A percentile compares a stretch with the other conserved stretches of the same genome.
Evolutionary conservation across 35 echinoderm and acorn worm species (phyloP).

Genomic region (Heliocidaris tuberculata): DNA sequence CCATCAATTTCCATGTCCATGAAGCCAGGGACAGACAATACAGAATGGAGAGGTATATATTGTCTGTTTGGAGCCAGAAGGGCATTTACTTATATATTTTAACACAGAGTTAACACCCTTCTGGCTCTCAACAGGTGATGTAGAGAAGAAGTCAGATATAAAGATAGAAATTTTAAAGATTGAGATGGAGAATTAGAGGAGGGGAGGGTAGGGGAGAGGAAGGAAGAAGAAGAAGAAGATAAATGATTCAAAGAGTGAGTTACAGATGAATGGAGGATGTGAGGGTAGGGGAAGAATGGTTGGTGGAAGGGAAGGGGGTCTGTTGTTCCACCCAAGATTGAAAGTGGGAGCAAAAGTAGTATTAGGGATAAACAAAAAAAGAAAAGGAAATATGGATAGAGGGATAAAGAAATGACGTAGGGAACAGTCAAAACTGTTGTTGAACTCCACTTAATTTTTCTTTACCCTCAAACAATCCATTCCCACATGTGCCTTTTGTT

Average conservation of each 20-base stretch:
- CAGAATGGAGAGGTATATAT: too few species aligned
- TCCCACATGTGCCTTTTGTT: neutral
- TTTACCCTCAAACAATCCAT: conserved; percentile 2
- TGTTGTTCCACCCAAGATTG: neutral
- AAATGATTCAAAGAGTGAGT: neutral
- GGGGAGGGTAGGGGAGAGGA: neutral
- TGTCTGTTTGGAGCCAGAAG: too few species aligned
- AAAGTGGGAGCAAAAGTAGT: neutral
- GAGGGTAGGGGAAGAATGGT: neutral
- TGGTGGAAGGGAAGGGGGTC: neutral
- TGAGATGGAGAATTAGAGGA: neutral
- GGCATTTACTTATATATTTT: too few species aligned
- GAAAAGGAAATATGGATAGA: neutral
- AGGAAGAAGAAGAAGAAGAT: neutral
- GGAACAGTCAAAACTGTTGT: neutral
- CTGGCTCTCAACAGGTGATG: too few species aligned
- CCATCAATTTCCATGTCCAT: too few species aligned
- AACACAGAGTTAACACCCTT: too few species aligned
- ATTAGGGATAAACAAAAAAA: neutral
- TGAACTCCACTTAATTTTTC: neutral
- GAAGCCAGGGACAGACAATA: too few species aligned
- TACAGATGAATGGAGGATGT: neutral
- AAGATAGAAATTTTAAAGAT: neutral
- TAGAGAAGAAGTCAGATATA: too few species aligned
- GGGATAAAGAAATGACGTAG: neutral